Evolutionary conservation across 2,888 invertebrate genomes (phyloP).

Genomic region (Stegophylla sp.): DNA sequence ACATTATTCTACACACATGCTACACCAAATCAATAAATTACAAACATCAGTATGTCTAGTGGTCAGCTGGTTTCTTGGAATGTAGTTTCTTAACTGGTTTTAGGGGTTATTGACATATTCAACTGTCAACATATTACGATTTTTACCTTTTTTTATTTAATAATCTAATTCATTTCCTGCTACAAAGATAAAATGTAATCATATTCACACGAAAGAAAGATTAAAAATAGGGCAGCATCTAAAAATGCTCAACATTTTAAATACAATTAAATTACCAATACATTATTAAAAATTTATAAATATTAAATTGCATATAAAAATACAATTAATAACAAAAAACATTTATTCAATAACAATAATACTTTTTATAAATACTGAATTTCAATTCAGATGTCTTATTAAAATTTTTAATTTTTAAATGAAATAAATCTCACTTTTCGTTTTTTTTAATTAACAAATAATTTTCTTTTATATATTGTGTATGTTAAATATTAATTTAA

Average conservation of each 20-base stretch:
- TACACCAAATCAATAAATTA: slow-evolving; percentile 30
- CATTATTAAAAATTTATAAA: not conserved
- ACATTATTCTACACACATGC: not conserved
- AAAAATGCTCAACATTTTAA: not conserved
- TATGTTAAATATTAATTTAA: not conserved
- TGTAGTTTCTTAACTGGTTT: slow-evolving; percentile 55
- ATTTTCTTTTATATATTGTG: not conserved
- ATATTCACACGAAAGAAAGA: too few relatives aligned
- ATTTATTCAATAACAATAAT: too few relatives aligned
- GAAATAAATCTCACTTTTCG: not conserved
- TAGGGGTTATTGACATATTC: slow-evolving; percentile 53
- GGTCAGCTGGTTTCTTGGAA: slow-evolving; percentile 51
- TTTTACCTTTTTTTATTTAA: slow-evolving; percentile 1
- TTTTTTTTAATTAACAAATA: slow-evolving; percentile 29
- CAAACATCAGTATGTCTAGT: slow-evolving; percentile 32
- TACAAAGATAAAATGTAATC: not conserved
- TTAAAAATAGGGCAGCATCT: too few relatives aligned
- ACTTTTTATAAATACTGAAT: not conserved
- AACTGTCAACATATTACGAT: slow-evolving; percentile 38
- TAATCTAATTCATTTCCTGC: not conserved
- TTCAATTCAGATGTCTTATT: not conserved
- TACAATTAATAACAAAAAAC: not conserved
- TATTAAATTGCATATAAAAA: not conserved
- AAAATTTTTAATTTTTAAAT: not conserved
- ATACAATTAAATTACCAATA: not conserved